phyloP scores from a whole-genome alignment of 2,797 vertebrate species.

The Sebastolobus altivelis region DNA sequence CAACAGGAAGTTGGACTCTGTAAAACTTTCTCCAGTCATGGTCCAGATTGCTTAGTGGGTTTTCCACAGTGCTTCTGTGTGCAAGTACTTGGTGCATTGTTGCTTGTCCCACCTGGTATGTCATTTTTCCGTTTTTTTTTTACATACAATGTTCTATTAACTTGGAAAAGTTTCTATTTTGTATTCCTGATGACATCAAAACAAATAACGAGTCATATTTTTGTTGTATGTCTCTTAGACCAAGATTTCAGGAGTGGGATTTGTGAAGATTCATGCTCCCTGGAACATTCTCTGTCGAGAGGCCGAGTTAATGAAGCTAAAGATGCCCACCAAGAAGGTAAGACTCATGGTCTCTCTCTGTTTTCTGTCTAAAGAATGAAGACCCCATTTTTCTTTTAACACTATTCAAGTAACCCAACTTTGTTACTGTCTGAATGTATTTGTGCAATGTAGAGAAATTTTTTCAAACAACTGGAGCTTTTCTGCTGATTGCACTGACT shows the following conservation, averaged over 20 bases:
- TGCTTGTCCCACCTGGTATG: neutral
- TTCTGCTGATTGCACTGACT: neutral
- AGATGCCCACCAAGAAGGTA: constrained; percentile 98
- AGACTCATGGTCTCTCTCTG: neutral
- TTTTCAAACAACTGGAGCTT: neutral
- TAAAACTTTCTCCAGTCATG: neutral
- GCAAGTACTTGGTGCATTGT: neutral
- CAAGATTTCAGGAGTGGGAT: constrained; percentile 93
- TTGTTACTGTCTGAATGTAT: neutral
- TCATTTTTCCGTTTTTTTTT: neutral
- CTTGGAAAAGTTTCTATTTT: neutral
- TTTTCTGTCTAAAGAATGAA: neutral
- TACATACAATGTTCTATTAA: neutral
- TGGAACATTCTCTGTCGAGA: constrained; percentile 96
- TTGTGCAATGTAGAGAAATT: neutral
- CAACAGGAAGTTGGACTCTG: neutral
- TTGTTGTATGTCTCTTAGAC: constrained; percentile 79
- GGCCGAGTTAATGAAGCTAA: constrained; percentile 96
- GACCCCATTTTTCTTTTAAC: neutral
- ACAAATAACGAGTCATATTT: neutral
- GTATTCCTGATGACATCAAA: neutral
- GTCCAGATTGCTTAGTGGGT: neutral
- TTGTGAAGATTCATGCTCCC: constrained; percentile 95
- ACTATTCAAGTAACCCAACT: neutral
- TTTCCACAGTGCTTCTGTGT: neutral